Percentiles rank a stretch among this genome's conserved stretches.
phyloP scores from a whole-genome alignment of 1,140 invertebrate genomes.

The Armadillidium nasatum region DNA sequence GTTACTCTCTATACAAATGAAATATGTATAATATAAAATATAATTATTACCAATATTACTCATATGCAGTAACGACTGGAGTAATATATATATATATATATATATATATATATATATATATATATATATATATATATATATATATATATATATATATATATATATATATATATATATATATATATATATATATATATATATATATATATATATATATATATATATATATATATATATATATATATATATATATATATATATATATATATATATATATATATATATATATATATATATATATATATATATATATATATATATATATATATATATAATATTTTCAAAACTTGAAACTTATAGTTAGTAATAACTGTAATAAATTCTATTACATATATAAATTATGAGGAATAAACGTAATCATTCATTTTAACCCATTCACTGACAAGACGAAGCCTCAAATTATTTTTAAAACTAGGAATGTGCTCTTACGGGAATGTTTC shows the following conservation, averaged over 20 bases:
- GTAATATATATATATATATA: neutral
- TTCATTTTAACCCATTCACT: no score
- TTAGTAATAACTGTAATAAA: no score
- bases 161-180: conserved; percentile 13
- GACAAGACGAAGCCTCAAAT: no score
- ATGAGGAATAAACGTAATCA: no score
- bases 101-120: neutral
- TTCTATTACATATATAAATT: no score
- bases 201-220: conserved; percentile 18
- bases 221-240: conserved; percentile 6
- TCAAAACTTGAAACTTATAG: neutral
- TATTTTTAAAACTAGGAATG: no score
- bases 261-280: conserved; percentile 21
- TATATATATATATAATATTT: conserved; percentile 2
- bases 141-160: conserved; percentile 27
- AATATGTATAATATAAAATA: no score
- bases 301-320: conserved; percentile 23
- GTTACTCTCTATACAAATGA: no score
- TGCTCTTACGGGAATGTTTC: no score
- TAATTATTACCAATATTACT: no score
- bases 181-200: conserved; percentile 16
- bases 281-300: conserved; percentile 28
- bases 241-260: neutral
- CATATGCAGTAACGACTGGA: no score
- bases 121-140: neutral